Base-by-base conservation (phyloP, 2,113 vertebrate genomes). In the Porphyrio hochstetteri region DNA sequence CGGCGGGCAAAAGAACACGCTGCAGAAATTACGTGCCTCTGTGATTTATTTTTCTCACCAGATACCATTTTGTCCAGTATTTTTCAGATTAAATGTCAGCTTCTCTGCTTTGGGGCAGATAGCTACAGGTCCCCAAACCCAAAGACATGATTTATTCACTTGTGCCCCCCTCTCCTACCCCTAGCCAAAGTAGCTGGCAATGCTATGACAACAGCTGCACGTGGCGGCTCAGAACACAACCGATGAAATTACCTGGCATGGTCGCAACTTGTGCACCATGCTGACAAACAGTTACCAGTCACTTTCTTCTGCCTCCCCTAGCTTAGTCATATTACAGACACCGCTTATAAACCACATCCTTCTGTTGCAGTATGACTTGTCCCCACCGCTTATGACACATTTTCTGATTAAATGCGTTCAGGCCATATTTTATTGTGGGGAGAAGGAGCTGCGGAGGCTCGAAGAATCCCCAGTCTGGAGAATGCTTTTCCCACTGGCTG, bases 221-320 rank as follows among this genome's bases (percentile, higher is more conserved):
- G 10, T 80, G 78, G 89, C 19, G 5, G 82, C 90, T 95, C 92
- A 85, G 78, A 95, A 88, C 64, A 85, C 65, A 88, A 86, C 59
- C 1, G 3, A 72, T 6, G 29, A 80, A 96, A 93, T 91, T 53
- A 95, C 78, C 91, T 95, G 93, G 91, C 91, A 82, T 1, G 0
- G 67, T n/a, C 9, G 20, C 82, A 85, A 88, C 63, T 35, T 82
- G 17, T n/a, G 90, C 87, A 72, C 90, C 50, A 0, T 59, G 57
- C 42, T 46, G 92, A 88, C 77, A 84, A 95, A 97, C 95, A 84
- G 91, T 88, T 89, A 88, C 84, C 87, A 90, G 86, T 77, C 87
- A 90, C 94, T 92, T 96, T 94, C 94, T 94, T 95, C 92, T 94
- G 75, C 87, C 69, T 85, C 56, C 67, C 68, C 17, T 46, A 72